These are phyloP conservation scores for Montipora efflorescens DNA, from an alignment of 64 coral and sea anemone genomes.

Conservation along the genomic window DNA sequence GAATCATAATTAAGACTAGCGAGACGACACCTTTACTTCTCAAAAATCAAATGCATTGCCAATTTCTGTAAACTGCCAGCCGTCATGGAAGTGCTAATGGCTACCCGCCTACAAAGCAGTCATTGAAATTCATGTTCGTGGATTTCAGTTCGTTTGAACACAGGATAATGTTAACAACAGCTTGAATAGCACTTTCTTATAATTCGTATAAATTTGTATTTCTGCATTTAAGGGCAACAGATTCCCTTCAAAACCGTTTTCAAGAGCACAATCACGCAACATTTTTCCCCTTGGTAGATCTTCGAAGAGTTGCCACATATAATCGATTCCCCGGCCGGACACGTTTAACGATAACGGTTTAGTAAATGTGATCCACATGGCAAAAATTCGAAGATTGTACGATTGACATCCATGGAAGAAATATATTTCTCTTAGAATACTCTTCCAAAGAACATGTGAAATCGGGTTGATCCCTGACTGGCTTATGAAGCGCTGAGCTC, in stretches of 20 bases:
- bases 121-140: neutral
- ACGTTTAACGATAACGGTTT: neutral
- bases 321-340: neutral
- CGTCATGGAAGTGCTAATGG: neutral
- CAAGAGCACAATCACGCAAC: too few species aligned
- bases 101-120: neutral
- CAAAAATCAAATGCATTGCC: neutral
- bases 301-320: neutral
- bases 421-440: too few species aligned
- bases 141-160: neutral
- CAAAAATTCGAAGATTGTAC: too few species aligned
- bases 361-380: too few species aligned
- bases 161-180: neutral
- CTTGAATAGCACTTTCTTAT: neutral
- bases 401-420: too few species aligned
- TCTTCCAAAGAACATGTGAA: neutral
- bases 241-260: neutral
- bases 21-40: neutral
- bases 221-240: neutral
- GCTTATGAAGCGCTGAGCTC: neutral
- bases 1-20: neutral
- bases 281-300: too few species aligned
- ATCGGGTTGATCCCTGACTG: too few species aligned
- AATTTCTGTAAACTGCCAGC: neutral
- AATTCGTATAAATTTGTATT: neutral